These are phyloP conservation scores for Metridium senile DNA, from an alignment of 92 coral and sea anemone genomes.

Conservation along the genomic window DNA sequence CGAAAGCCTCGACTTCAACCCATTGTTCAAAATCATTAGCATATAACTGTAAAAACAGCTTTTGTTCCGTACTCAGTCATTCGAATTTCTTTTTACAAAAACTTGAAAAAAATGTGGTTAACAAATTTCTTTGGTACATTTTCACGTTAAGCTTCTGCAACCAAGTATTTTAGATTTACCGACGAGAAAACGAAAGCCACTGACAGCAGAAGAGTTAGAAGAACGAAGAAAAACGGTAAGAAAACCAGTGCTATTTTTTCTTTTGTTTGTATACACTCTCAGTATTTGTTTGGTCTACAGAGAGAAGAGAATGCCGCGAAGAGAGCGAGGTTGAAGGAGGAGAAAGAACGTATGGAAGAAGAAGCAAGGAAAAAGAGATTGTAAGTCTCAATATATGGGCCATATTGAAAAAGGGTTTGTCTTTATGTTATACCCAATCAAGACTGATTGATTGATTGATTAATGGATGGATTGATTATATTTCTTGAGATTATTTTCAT, in stretches of 20 bases:
- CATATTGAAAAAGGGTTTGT: no score
- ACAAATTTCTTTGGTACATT: no score
- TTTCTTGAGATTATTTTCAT: no score
- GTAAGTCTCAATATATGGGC: slow-evolving; percentile 38
- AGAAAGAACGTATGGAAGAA: slow-evolving; percentile 63
- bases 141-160: slow-evolving; percentile 14
- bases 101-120: no score
- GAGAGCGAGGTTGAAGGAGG: slow-evolving; percentile 77
- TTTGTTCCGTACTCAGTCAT: no score
- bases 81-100: no score
- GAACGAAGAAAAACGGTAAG: slow-evolving; percentile 76
- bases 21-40: no score
- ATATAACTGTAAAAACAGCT: no score
- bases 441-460: no score
- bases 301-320: slow-evolving; percentile 79
- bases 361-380: slow-evolving; percentile 62
- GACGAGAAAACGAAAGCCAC: slow-evolving; percentile 66
- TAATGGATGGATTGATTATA: no score
- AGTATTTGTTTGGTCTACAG: slow-evolving; percentile 27
- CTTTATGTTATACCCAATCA: no score
- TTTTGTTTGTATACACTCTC: not conserved
- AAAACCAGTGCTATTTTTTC: not conserved
- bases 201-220: slow-evolving; percentile 82
- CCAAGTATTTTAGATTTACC: slow-evolving; percentile 51
- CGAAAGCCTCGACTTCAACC: no score